These are phyloP conservation scores for Rallus crepitans DNA, from an alignment of 2,797 vertebrate genomes.

Conservation along the genomic window DNA sequence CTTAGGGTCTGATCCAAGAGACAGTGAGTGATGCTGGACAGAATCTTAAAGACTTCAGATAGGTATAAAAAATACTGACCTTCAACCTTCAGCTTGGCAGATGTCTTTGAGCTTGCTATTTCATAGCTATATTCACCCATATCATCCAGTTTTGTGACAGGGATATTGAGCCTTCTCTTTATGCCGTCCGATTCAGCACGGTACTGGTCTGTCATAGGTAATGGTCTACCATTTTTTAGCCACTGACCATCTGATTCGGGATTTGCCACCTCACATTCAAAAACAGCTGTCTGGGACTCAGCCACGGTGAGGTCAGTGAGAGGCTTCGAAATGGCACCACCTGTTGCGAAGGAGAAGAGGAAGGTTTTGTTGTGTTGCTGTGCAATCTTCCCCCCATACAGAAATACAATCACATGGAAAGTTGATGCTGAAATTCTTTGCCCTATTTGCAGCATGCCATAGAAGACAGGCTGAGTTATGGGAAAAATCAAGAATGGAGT, in stretches of 20 bases:
- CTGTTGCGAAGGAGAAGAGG: conserved; percentile 73
- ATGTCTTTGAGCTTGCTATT: conserved; percentile 95
- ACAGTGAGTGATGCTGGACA: background rate
- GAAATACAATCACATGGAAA: background rate
- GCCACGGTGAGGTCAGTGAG: conserved; percentile 92
- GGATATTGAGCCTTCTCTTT: conserved; percentile 88
- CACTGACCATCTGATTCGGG: conserved; percentile 90
- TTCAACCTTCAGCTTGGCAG: conserved; percentile 93
- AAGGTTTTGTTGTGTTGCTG: background rate
- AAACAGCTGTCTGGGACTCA: conserved; percentile 91
- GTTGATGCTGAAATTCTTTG: background rate
- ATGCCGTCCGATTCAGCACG: conserved; percentile 84
- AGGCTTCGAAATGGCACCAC: conserved; percentile 95
- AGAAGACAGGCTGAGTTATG: background rate
- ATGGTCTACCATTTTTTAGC: conserved; percentile 87
- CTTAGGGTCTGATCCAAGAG: background rate
- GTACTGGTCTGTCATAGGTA: conserved; percentile 86
- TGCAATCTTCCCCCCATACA: background rate
- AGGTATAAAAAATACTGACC: conserved; percentile 78
- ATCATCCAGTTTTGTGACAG: conserved; percentile 89
- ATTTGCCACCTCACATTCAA: conserved; percentile 96
- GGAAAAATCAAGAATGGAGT: background rate
- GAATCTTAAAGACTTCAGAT: background rate
- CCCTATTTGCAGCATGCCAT: background rate
- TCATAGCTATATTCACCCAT: conserved; percentile 95